Evolutionary conservation across 2,888 invertebrate species (phyloP).

Genomic region (Octodonta nipae): DNA sequence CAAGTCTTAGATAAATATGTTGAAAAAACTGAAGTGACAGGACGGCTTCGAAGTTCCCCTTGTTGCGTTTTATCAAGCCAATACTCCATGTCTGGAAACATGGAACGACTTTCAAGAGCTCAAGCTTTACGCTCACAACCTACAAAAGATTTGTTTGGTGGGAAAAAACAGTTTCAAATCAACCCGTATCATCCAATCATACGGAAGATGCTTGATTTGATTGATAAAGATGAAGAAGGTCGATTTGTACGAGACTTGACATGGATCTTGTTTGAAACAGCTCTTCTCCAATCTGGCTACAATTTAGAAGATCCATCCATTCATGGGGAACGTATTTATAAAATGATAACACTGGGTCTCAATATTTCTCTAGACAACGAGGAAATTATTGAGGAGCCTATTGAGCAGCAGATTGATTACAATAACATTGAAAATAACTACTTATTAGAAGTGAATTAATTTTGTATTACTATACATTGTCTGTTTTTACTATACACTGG

Average conservation of each 20-base stretch:
- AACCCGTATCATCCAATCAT: conserved; percentile 93
- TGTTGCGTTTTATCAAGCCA: conserved; percentile 99
- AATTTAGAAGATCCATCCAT: conserved; percentile 88
- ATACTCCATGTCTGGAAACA: conserved; percentile 99
- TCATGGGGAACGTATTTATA: conserved; percentile 89
- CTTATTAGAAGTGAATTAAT: no score
- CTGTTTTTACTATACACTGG: no score
- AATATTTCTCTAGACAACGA: no score
- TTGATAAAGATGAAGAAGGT: conserved; percentile 93
- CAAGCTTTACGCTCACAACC: conserved; percentile 92
- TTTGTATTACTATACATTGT: no score
- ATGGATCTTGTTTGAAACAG: conserved; percentile 88
- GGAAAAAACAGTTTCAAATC: conserved; percentile 96
- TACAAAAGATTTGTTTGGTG: conserved; percentile 99
- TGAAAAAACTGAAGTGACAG: conserved; percentile 93
- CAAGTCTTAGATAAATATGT: conserved; percentile 96
- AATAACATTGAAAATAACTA: no score
- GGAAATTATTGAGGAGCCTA: no score
- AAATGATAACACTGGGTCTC: conserved; percentile 97
- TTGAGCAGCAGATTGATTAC: no score
- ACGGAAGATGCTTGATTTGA: conserved; percentile 78
- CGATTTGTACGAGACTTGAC: conserved; percentile 97
- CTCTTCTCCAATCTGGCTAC: conserved; percentile 91
- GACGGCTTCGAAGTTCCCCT: conserved; percentile 90
- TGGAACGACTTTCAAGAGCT: conserved; percentile 99